phyloP scores from a whole-genome alignment of 2,888 invertebrate species.

The Phytoseiulus persimilis region DNA sequence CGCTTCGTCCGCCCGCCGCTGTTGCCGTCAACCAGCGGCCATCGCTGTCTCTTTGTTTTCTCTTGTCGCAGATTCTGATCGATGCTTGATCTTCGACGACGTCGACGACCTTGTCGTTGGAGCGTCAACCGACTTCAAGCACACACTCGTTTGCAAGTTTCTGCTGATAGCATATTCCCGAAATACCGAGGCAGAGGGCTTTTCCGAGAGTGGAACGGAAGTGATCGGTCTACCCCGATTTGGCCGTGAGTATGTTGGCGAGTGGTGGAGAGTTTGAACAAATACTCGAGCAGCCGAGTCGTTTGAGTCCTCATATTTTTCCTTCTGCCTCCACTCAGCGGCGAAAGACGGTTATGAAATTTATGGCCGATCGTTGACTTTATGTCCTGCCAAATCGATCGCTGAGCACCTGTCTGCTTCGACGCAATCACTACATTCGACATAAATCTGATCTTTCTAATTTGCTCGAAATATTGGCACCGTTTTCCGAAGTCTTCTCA shows the following conservation, averaged over 20 bases:
- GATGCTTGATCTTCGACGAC: background rate
- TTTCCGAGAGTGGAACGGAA: too few relatives aligned
- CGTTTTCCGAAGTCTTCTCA: background rate
- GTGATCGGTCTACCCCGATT: too few relatives aligned
- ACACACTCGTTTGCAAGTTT: background rate
- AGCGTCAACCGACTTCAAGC: background rate
- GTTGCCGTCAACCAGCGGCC: background rate
- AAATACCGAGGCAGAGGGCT: too few relatives aligned
- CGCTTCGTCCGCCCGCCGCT: background rate
- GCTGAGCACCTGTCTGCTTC: background rate
- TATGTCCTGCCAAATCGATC: background rate
- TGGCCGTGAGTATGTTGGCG: too few relatives aligned
- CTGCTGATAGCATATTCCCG: background rate
- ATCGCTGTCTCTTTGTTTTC: background rate
- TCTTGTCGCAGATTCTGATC: background rate
- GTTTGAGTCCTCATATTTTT: background rate
- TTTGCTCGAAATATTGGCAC: background rate
- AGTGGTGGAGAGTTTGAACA: background rate
- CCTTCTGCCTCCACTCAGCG: background rate
- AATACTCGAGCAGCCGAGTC: background rate
- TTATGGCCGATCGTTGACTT: background rate
- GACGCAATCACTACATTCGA: background rate
- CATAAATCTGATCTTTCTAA: background rate
- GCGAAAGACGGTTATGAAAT: background rate
- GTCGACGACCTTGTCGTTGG: background rate